These are phyloP conservation scores for Malurus splendens DNA, from an alignment of 2,797 vertebrate species.

Conservation along the genomic window DNA sequence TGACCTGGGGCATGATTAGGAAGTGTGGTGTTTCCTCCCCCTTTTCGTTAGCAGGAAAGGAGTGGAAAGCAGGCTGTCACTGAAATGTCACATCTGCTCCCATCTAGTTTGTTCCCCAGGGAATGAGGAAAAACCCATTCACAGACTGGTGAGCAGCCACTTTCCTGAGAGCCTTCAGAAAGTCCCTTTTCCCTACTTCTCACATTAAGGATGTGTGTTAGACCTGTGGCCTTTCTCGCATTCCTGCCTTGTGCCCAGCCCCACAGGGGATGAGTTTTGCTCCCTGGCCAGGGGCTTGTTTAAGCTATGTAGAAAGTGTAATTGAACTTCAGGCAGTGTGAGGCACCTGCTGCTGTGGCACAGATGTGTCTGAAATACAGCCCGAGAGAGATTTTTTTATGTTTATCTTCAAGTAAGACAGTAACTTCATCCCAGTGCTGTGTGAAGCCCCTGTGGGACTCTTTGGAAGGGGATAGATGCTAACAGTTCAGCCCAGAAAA, in stretches of 20 bases:
- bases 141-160: not conserved
- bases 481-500: not conserved
- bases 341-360: not conserved
- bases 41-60: not conserved
- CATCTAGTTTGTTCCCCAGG: not conserved
- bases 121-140: not conserved
- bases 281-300: not conserved
- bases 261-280: not conserved
- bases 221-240: accelerated
- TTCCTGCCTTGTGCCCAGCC: not conserved
- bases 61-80: not conserved
- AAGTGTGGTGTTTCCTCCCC: not conserved
- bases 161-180: not conserved
- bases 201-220: accelerated
- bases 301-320: not conserved
- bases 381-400: not conserved
- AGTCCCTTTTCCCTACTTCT: not conserved
- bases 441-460: not conserved
- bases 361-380: not conserved
- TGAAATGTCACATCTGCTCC: not conserved
- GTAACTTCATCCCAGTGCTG: not conserved
- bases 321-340: not conserved
- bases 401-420: not conserved
- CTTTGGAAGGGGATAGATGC: not conserved
- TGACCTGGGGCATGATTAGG: not conserved